Base-by-base conservation (phyloP, 1,140 invertebrate genomes). In the Melitaea cinxia region DNA sequence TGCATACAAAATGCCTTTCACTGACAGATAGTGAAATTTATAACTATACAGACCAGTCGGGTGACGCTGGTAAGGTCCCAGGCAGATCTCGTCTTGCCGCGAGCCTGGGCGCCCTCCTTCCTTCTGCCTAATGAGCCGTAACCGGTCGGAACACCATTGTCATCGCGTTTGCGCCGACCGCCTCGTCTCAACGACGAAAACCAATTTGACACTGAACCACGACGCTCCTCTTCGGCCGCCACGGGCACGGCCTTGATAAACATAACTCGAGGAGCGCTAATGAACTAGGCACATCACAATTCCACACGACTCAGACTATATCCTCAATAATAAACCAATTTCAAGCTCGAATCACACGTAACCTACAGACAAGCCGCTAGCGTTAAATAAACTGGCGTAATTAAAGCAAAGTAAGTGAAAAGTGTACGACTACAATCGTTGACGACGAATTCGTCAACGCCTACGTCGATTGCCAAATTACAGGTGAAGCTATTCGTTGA, bases 151-250 rank as follows among this genome's bases (percentile, higher is more conserved):
- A 84, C 82, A n/a, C 79, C 72, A 47, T 67, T 71, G 37, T 90
- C 88, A 24, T 89, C 85, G 4, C 89, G 85, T 62, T 88, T 88
- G 42, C 88, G 83, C n/a, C 86, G 75, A 5, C 85, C 89, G 10
- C 88, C 90, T 21, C 95, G 92, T 50, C 94, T 93, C 72, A 96
- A 78, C 55, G 95, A 96, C 55, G 94, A 94, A 83, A 96, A 96
- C 95, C 95, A 96, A 76, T 94, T 94, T 59, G 93, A 93, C 37
- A 95, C 93, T 73, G 92, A 93, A 80, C 83, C 93, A 75, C 88
- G 92, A 77, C 86, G 93, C 88, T 93, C 91, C 67, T 85, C 83
- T 55, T 88, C 85, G 55, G 68, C 78, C 73, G 82, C 71, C 65
- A 72, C 78, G 45, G 85, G 85, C 63, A 80, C 85, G 71, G 82